Evolutionary conservation across 2,888 invertebrate genomes (phyloP), one percentile per base, ranked within the genome.

Genomic region (Eilema depressum): DNA sequence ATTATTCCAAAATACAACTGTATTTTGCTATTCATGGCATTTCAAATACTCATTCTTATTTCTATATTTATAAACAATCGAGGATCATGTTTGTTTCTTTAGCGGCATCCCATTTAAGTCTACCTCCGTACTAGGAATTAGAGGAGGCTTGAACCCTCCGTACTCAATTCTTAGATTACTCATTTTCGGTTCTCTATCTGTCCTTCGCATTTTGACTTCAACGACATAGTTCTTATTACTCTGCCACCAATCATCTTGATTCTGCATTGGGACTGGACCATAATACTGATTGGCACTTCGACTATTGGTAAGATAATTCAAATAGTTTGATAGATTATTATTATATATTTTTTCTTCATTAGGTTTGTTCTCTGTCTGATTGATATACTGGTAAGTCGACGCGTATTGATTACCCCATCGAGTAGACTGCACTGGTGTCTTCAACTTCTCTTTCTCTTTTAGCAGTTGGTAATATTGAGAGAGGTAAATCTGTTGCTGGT

Each of bases 81-180:
- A n/a, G 10, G 28, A 3, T 83, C 73, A 81, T 60, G 83, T 77
- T 0, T 81, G 81, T 69, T 90, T 91, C 59, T 96, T 93, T 2
- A 97, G 88, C 0, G 97, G 97, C 74, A 96, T 91, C 1, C 97
- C 97, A 76, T 97, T 96, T 76, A 97, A 96, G 84, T 98, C 97
- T 14, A 98, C 97, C 88, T 98, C 97, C 7, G 97, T 95, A 0
- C 98, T 98, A 0, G 98, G 98, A 74, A 97, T 96, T 81, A 98
- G 88, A 0, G 98, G 98, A 0, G 98, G 98, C 83, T 97, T 97
- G 80, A 98, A 98, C 0, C 98, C 97, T 3, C 97, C 97, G 81
- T 98, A 98, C 79, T 98, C 98, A 84, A 98, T 96, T 82, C 97
- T 96, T 0, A 98, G 93, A 47, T 90, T 91, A 0, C 85, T 85